Base-by-base conservation (phyloP, 1,140 invertebrate species). In the Drosophila setifemur region DNA sequence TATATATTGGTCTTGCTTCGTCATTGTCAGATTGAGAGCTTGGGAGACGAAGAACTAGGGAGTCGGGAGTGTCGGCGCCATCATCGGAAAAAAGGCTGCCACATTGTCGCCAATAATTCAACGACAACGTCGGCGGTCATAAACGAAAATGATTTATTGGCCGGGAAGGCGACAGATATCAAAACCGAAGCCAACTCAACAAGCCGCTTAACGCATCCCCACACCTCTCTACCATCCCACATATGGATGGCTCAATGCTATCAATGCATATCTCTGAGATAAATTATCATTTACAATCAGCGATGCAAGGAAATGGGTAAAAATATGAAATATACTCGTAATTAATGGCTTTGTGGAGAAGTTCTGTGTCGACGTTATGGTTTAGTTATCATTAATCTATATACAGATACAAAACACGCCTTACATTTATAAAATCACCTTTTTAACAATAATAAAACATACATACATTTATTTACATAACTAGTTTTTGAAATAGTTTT, bases 91-190 rank as follows among this genome's bases (percentile, higher is more conserved):
- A 58, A 70, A 61, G n/a, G 68, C 69, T 72, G 68, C 67, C 69
- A 72, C 69, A 72, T 61, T 72, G 69, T 72, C 66, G 69, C 66
- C 69, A 71, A 72, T 72, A 71, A 61, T 72, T 70, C 54, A 72
- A 40, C 54, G 47, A 47, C 61, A 39, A 69, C 48, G 49, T 47
- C 45, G 67, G 42, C 67, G 67, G 37, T 58, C 69, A 72, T 72
- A 72, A 72, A 61, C 55, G 48, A 61, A n/a, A 72, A 72, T 72
- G 69, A 72, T 72, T 72, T 72, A 72, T 72, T 60, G 50, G 40
- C 54, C 26, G 28, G 35, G 18, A 68, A 47, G 60, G 33, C 60
- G 25, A 39, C 23, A 23, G 31, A 64, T 64, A 48, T 63, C 25
- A 39, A 14, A 37, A n/a, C 25, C 40, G 12, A 33, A 64, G 11